Conservation (phyloP, 1,140 invertebrate species). For the Lutraria rhynchaena region DNA sequence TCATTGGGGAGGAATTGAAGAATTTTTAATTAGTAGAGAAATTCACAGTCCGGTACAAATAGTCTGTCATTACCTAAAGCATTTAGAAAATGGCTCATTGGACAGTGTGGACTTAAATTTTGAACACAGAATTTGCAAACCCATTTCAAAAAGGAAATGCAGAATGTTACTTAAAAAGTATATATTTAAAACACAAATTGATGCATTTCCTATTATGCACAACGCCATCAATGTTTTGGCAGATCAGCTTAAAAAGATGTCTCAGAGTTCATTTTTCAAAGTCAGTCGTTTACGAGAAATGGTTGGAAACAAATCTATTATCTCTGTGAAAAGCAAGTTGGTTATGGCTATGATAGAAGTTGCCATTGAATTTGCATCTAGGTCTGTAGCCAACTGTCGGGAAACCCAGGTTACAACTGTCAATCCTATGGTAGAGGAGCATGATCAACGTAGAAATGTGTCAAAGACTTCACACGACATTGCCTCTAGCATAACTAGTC, state of each 20-base stretch:
- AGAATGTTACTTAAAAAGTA: constrained; percentile 38
- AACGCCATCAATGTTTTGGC: constrained; percentile 52
- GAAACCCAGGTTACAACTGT: not conserved
- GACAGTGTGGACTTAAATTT: constrained; percentile 58
- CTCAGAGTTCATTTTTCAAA: constrained; percentile 57
- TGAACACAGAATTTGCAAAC: constrained; percentile 3
- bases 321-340: constrained; percentile 32
- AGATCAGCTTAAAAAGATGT: constrained; percentile 61
- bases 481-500: not conserved
- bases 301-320: not conserved
- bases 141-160: constrained; percentile 46
- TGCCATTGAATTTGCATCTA: constrained; percentile 54
- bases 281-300: constrained; percentile 37
- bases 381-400: constrained; percentile 56
- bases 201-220: constrained; percentile 59
- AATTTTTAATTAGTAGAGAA: constrained; percentile 58
- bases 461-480: not conserved
- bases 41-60: constrained; percentile 65
- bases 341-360: constrained; percentile 40
- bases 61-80: constrained; percentile 62
- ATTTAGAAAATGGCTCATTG: constrained; percentile 30
- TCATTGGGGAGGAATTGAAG: constrained; percentile 52
- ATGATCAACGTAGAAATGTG: not conserved
- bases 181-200: constrained; percentile 33
- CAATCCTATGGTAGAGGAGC: not conserved